Conservation (phyloP, 2,888 invertebrate species). For the Tenthredo amoena region DNA sequence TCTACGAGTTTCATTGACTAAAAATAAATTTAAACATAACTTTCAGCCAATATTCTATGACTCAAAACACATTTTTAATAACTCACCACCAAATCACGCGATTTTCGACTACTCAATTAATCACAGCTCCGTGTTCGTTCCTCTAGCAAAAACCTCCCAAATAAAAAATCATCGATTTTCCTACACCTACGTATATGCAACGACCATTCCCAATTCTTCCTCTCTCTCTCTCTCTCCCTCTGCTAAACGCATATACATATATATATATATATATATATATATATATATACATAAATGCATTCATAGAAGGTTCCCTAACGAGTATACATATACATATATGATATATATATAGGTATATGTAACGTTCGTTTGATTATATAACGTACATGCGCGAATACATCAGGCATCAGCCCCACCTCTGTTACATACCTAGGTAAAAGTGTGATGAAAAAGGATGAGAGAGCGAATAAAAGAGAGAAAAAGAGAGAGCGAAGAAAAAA, state of each 20-base stretch:
- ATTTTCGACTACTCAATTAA: neutral
- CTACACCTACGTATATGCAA: too few species aligned
- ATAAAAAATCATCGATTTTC: too few species aligned
- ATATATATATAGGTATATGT: neutral
- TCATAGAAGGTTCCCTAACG: slow-evolving; percentile 6
- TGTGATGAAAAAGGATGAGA: too few species aligned
- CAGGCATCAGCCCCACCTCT: too few species aligned
- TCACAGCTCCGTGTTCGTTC: too few species aligned
- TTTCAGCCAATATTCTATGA: neutral
- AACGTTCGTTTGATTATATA: slow-evolving; percentile 58
- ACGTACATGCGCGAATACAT: slow-evolving; percentile 8
- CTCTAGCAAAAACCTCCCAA: too few species aligned
- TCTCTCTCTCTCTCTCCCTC: neutral
- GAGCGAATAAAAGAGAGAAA: too few species aligned
- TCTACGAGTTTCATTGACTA: neutral
- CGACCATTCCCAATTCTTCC: neutral
- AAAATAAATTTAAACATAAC: neutral
- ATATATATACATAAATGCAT: neutral
- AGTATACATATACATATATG: neutral
- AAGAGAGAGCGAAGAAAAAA: too few species aligned
- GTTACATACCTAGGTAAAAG: neutral
- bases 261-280: neutral
- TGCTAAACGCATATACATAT: neutral
- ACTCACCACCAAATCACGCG: neutral
- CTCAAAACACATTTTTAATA: neutral